These are phyloP conservation scores for Oncorhynchus keta DNA, from an alignment of 2,113 vertebrate species.

Conservation along the genomic window DNA sequence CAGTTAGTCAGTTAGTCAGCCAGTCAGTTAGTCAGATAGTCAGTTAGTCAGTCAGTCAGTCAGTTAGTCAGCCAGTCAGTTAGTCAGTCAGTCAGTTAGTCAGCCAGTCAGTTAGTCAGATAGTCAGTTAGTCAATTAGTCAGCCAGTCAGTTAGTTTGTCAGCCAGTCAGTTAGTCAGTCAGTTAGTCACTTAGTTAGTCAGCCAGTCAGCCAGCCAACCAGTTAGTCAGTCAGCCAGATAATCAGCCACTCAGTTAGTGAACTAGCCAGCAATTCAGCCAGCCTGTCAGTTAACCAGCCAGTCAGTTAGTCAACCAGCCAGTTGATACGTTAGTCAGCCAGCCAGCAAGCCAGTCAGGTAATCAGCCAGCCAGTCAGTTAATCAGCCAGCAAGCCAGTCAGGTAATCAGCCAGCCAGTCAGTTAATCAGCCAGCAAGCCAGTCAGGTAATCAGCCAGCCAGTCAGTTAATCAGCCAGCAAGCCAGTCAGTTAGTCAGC, in stretches of 20 bases:
- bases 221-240: too few relatives aligned
- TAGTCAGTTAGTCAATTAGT: rapidly evolving
- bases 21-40: too few relatives aligned
- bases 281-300: rapidly evolving
- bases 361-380: too few relatives aligned
- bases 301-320: rapidly evolving
- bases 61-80: too few relatives aligned
- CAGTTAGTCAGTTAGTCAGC: too few relatives aligned
- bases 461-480: rapidly evolving
- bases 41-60: too few relatives aligned
- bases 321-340: rapidly evolving
- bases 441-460: rapidly evolving
- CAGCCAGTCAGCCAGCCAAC: rapidly evolving
- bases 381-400: too few relatives aligned
- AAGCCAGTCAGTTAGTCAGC: rapidly evolving
- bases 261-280: rapidly evolving
- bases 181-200: rapidly evolving
- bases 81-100: too few relatives aligned
- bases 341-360: rapidly evolving
- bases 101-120: rapidly evolving
- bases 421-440: rapidly evolving
- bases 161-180: rapidly evolving
- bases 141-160: too few relatives aligned
- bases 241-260: too few relatives aligned
- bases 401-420: rapidly evolving